These are phyloP conservation scores for Strongylocentrotus purpuratus DNA, from an alignment of 35 echinoderm and acorn worm species.

Conservation along the genomic window DNA sequence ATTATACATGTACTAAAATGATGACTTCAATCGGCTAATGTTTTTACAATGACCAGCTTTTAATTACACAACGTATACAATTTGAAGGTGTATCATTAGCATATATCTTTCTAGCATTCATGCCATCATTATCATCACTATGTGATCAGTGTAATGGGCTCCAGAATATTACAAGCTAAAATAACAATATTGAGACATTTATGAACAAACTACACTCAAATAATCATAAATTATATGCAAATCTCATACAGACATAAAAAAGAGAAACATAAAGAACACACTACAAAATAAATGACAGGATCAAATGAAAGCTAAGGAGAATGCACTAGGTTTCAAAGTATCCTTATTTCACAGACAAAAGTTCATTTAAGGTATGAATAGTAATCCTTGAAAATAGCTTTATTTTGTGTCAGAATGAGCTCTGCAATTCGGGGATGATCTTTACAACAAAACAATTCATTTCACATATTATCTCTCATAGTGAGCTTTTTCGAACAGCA, in stretches of 20 bases:
- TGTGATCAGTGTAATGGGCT: background rate
- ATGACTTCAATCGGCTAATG: background rate
- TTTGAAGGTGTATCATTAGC: background rate
- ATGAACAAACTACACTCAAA: background rate
- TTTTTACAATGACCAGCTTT: constrained; percentile 3
- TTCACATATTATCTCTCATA: too few species aligned
- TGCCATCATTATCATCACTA: background rate
- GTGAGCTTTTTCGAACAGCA: too few species aligned
- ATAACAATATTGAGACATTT: background rate
- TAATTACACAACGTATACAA: background rate
- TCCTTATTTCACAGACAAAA: background rate
- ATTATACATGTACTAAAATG: too few species aligned
- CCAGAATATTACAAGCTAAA: background rate
- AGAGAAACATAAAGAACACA: background rate
- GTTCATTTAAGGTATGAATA: background rate
- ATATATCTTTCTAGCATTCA: background rate
- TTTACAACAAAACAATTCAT: too few species aligned
- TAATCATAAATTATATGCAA: constrained; percentile 19
- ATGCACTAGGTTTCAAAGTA: background rate
- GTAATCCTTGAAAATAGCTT: background rate
- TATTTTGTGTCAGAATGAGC: too few species aligned
- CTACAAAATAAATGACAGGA: background rate
- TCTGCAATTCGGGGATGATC: too few species aligned
- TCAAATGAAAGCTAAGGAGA: background rate
- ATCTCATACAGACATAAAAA: background rate